These are phyloP conservation scores for Coryphaenoides rupestris DNA, from an alignment of 2,113 vertebrate species.

Conservation along the genomic window DNA sequence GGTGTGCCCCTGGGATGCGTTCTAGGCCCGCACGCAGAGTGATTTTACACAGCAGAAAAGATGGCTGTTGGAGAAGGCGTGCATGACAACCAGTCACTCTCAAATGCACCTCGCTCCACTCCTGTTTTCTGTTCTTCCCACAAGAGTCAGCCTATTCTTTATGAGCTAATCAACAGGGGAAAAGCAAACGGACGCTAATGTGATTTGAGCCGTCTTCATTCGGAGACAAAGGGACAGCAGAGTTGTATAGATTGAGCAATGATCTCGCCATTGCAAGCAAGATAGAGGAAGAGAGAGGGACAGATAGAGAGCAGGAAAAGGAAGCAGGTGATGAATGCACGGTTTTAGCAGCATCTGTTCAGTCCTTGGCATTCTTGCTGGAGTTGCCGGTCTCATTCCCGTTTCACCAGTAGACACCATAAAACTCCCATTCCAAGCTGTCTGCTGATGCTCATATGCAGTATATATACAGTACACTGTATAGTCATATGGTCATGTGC, in stretches of 20 bases:
- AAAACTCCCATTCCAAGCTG: constrained; percentile 3
- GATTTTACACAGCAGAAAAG: constrained; percentile 58
- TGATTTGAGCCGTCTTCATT: no score
- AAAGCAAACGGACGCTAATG: constrained; percentile 59
- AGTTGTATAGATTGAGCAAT: no score
- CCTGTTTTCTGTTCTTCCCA: constrained; percentile 46
- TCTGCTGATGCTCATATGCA: constrained; percentile 6
- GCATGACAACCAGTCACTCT: constrained; percentile 55
- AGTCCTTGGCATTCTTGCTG: constrained; percentile 1
- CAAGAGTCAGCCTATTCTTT: constrained; percentile 44
- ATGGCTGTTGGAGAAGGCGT: constrained; percentile 56
- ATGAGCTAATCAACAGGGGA: constrained; percentile 64
- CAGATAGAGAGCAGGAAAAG: constrained; percentile 16
- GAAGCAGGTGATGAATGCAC: constrained; percentile 15
- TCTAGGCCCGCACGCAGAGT: constrained; percentile 33
- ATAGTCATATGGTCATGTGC: background rate
- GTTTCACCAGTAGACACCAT: background rate
- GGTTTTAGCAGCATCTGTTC: constrained; percentile 41
- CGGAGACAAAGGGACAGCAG: constrained; percentile 42
- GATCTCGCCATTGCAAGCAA: no score
- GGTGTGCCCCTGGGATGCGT: constrained; percentile 35
- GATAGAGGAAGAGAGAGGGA: constrained; percentile 17
- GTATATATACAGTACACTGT: no score
- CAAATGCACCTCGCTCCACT: constrained; percentile 39
- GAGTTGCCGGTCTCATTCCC: constrained; percentile 2